Conservation (phyloP, 2,888 invertebrate species). For the Entomobrya multifasciata region DNA sequence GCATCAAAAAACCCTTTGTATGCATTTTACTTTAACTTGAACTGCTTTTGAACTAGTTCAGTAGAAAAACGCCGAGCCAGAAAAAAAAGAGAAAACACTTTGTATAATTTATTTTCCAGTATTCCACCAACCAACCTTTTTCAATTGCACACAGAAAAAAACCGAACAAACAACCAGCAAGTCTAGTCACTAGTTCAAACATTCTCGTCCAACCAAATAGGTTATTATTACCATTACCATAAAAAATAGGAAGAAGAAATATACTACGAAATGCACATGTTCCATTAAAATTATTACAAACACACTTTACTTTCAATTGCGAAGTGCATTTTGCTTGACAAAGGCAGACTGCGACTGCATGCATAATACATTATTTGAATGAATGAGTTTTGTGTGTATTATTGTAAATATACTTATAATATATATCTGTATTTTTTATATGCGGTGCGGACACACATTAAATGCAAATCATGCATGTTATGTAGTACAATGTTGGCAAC, state of each 20-base stretch:
- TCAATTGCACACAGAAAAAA: too few relatives aligned
- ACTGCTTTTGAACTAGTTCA: background rate
- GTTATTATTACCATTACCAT: background rate
- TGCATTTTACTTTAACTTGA: constrained; percentile 15
- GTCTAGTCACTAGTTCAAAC: constrained; percentile 4
- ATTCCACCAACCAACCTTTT: too few relatives aligned
- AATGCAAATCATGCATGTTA: background rate
- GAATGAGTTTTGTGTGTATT: background rate
- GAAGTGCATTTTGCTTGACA: background rate
- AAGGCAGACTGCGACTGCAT: background rate
- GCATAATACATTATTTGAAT: background rate
- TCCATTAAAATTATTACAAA: constrained; percentile 69
- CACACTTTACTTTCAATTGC: background rate
- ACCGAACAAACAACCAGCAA: background rate
- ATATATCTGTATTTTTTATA: too few relatives aligned
- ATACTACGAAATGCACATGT: constrained; percentile 61
- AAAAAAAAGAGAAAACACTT: background rate
- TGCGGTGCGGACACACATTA: too few relatives aligned
- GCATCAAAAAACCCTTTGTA: background rate
- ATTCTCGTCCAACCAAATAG: background rate
- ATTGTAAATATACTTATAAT: too few relatives aligned
- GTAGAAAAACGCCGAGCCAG: too few relatives aligned
- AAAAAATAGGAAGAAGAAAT: background rate
- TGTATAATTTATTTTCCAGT: too few relatives aligned
- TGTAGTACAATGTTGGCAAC: background rate